phyloP scores from a whole-genome alignment of 1,140 invertebrate genomes.

The Hetaerina americana region DNA sequence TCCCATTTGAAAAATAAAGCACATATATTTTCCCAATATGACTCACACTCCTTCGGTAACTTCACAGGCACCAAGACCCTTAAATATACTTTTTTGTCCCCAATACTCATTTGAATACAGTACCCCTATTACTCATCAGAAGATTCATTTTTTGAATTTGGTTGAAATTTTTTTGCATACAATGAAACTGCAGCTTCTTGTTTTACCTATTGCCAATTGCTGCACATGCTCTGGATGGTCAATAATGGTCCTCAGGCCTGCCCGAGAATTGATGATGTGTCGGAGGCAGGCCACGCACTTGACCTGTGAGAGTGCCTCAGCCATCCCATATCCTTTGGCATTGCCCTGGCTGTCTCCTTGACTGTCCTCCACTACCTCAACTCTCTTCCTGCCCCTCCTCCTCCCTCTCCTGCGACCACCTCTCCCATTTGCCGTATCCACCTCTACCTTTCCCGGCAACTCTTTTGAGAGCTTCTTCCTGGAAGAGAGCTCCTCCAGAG shows the following conservation, averaged over 20 bases:
- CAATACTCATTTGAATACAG: not conserved
- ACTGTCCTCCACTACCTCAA: not conserved
- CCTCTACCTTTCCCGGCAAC: not conserved
- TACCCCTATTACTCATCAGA: not conserved
- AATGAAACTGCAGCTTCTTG: not conserved
- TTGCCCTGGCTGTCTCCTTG: not conserved
- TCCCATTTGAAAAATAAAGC: no score
- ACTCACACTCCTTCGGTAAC: no score
- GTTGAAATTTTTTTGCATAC: not conserved
- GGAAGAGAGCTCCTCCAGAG: conserved; percentile 26
- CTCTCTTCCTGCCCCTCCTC: not conserved
- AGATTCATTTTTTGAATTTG: no score
- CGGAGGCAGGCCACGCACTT: conserved; percentile 34
- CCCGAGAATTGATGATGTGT: conserved; percentile 34
- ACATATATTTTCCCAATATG: no score
- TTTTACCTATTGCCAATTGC: conserved; percentile 32
- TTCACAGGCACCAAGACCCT: no score
- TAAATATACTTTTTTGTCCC: no score
- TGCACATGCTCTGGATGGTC: conserved; percentile 28
- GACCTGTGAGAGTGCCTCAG: conserved; percentile 31
- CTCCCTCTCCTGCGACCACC: not conserved
- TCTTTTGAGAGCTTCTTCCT: not conserved
- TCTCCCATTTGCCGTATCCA: not conserved
- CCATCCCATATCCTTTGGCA: conserved; percentile 23
- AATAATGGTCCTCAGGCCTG: conserved; percentile 34